phyloP scores from a whole-genome alignment of 2,113 vertebrate genomes.

The Prinia subflava region DNA sequence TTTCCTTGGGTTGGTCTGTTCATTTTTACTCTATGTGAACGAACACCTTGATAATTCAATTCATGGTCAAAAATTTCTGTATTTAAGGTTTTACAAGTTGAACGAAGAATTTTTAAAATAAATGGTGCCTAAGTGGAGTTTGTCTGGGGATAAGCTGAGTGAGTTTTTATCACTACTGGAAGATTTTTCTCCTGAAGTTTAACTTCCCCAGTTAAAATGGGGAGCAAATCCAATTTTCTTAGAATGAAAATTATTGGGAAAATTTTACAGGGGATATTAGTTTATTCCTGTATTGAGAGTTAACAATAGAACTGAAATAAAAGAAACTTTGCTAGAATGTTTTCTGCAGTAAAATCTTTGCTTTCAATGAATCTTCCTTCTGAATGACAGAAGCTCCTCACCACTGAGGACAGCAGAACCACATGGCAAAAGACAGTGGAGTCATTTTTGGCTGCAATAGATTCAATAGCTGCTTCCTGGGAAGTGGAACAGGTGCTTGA shows the following conservation, averaged over 20 bases:
- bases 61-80: neutral
- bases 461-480: neutral
- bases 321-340: neutral
- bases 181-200: fast-evolving
- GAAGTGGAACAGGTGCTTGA: neutral
- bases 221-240: neutral
- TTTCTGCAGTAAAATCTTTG: neutral
- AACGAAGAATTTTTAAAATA: neutral
- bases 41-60: neutral
- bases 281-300: neutral
- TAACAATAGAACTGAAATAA: neutral
- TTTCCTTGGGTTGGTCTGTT: neutral
- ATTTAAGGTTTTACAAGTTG: neutral
- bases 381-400: neutral
- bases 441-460: neutral
- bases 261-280: neutral
- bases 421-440: neutral
- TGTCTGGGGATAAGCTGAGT: neutral
- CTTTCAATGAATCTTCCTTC: neutral
- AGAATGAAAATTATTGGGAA: neutral
- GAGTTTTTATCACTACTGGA: neutral
- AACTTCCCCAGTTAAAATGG: neutral
- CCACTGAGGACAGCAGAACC: neutral
- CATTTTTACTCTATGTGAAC: fast-evolving
- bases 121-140: neutral